Conservation (phyloP, 2,888 invertebrate genomes). For the Drosophila barbarae region DNA sequence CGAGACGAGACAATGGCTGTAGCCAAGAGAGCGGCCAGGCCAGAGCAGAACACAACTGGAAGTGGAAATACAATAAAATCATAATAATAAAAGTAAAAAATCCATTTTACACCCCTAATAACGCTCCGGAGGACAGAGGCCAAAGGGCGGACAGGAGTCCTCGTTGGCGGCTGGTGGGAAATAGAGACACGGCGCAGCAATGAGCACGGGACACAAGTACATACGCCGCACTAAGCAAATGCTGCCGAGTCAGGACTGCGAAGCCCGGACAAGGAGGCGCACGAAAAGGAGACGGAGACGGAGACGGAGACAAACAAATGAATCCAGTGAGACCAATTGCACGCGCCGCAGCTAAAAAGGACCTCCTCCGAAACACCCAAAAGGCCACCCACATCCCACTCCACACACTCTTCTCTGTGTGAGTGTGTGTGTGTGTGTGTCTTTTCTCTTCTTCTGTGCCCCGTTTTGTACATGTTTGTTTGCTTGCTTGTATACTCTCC, state of each 20-base stretch:
- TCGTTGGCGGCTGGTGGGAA: conserved; percentile 14
- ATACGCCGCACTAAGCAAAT: conserved; percentile 18
- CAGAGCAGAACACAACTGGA: conserved; percentile 44
- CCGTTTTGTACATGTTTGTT: conserved; percentile 1
- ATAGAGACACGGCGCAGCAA: conserved; percentile 41
- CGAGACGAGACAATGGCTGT: conserved; percentile 27
- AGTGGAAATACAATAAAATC: conserved; percentile 74
- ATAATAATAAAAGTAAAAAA: conserved; percentile 75
- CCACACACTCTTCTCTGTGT: neutral
- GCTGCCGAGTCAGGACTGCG: conserved; percentile 12
- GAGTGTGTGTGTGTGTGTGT: neutral
- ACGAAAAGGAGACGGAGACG: conserved; percentile 18
- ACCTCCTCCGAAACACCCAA: conserved; percentile 37
- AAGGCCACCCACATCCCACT: conserved; percentile 8
- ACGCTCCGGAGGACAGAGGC: conserved; percentile 41
- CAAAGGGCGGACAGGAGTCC: conserved; percentile 31
- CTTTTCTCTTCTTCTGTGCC: conserved; percentile 2
- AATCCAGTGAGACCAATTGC: conserved; percentile 75
- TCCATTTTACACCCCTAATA: conserved; percentile 76
- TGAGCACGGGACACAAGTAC: conserved; percentile 33
- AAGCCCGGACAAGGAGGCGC: conserved; percentile 11
- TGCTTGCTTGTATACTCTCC: conserved; percentile 15
- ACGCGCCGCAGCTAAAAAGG: conserved; percentile 46
- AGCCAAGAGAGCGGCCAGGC: conserved; percentile 43
- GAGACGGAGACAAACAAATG: conserved; percentile 61